Evolutionary conservation across 2,888 invertebrate species (phyloP).

Genomic region (Drosophila lutescens): DNA sequence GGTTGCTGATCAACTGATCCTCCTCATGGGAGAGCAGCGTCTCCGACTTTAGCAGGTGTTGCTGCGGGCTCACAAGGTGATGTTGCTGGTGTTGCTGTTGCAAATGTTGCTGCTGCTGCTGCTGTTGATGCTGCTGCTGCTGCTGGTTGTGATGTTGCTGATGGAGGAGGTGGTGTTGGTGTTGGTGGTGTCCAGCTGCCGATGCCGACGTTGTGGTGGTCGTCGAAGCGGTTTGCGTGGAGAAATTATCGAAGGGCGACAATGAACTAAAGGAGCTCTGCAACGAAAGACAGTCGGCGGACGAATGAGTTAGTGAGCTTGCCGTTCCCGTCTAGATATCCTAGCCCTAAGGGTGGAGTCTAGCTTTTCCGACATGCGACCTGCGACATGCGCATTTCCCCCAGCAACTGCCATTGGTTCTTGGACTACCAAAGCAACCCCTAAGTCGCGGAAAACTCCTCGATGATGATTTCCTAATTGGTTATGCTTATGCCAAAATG

Average conservation of each 20-base stretch:
- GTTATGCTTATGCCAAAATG: constrained; percentile 57
- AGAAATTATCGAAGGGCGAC: constrained; percentile 84
- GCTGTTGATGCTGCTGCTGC: constrained; percentile 73
- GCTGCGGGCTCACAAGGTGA: constrained; percentile 41
- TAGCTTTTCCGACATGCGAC: constrained; percentile 32
- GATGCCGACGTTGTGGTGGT: constrained; percentile 61
- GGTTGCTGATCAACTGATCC: constrained; percentile 77
- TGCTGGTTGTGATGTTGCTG: constrained; percentile 51
- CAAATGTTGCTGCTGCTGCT: constrained; percentile 51
- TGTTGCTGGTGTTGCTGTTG: constrained; percentile 71
- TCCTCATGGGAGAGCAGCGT: constrained; percentile 77
- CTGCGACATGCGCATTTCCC: constrained; percentile 64
- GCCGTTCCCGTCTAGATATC: constrained; percentile 6
- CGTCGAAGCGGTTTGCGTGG: constrained; percentile 81
- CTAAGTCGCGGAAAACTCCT: constrained; percentile 16
- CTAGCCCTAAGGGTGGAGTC: constrained; percentile 56
- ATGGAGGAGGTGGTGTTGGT: constrained; percentile 74
- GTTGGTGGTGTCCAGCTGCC: constrained; percentile 55
- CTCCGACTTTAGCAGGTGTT: constrained; percentile 56
- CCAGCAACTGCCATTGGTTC: constrained; percentile 56
- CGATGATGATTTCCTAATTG: constrained; percentile 54
- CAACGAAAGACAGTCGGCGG: constrained; percentile 67
- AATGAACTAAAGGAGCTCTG: constrained; percentile 84
- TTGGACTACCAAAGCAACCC: constrained; percentile 57
- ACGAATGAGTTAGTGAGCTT: constrained; percentile 66